Percentiles rank a stretch among this genome's conserved stretches.
phyloP scores from a whole-genome alignment of 2,888 invertebrate species.

The Aspidiotus destructor region DNA sequence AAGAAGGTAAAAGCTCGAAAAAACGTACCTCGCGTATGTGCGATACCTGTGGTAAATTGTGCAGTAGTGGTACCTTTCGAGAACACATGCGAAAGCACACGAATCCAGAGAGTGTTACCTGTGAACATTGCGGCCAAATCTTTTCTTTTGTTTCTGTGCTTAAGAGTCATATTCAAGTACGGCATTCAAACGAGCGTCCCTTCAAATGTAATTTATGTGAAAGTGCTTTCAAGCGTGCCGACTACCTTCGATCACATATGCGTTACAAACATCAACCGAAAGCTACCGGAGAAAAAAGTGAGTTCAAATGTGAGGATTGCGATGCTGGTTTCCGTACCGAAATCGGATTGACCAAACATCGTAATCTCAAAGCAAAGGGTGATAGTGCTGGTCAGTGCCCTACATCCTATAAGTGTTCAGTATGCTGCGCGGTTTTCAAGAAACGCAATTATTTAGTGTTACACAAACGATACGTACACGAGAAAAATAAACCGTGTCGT shows the following conservation, averaged over 20 bases:
- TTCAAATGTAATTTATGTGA: constrained; percentile 11
- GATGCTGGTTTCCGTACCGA: constrained; percentile 6
- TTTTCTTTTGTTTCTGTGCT: constrained; percentile 19
- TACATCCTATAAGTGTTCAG: neutral
- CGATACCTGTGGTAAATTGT: constrained; percentile 20
- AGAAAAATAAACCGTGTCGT: constrained; percentile 7
- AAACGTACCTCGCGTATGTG: constrained; percentile 10
- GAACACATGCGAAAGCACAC: constrained; percentile 18
- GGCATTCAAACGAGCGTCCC: constrained; percentile 11
- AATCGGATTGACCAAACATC: neutral
- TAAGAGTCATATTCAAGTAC: constrained; percentile 9
- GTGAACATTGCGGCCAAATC: constrained; percentile 10
- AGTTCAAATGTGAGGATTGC: constrained; percentile 9
- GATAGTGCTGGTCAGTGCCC: neutral
- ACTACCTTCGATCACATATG: constrained; percentile 22
- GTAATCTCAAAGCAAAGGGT: neutral
- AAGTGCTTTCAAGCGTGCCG: constrained; percentile 16
- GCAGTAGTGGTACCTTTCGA: constrained; percentile 13
- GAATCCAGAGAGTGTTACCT: constrained; percentile 19
- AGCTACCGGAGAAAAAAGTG: neutral
- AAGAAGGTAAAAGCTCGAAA: neutral
- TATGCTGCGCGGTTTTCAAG: constrained; percentile 9
- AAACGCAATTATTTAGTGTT: constrained; percentile 11
- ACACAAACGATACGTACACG: constrained; percentile 26
- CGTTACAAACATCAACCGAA: constrained; percentile 18